Percentiles rank a stretch among this genome's conserved stretches.
Evolutionary conservation across 2,113 vertebrate species (phyloP).

Genomic region (Dipodomys stephensi): DNA sequence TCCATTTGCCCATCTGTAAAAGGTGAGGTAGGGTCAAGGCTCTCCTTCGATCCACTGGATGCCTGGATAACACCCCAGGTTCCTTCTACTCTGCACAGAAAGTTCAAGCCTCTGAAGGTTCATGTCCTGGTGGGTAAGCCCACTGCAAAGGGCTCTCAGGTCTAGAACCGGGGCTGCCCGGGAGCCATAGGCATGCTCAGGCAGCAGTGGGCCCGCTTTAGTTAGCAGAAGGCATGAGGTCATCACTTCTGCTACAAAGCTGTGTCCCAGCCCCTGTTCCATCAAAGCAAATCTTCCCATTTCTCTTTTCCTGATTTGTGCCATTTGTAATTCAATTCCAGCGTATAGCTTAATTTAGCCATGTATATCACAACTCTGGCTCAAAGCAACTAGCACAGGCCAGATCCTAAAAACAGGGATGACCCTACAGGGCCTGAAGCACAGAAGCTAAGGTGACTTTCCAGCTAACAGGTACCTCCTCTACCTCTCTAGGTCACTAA

Average conservation of each 20-base stretch:
- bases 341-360: background rate
- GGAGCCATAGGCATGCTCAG: background rate
- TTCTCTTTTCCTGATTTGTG: background rate
- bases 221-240: background rate
- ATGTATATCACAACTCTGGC: background rate
- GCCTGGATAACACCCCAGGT: background rate
- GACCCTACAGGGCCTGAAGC: fast-evolving
- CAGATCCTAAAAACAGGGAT: background rate
- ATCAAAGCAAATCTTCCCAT: background rate
- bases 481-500: background rate
- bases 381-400: background rate
- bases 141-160: background rate
- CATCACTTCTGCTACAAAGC: background rate
- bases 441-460: background rate
- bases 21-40: background rate
- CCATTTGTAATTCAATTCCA: background rate
- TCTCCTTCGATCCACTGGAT: background rate
- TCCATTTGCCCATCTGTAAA: background rate
- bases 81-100: background rate
- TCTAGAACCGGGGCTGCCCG: background rate
- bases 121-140: background rate
- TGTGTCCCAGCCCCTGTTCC: background rate
- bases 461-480: background rate
- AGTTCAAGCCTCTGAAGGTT: too few relatives aligned
- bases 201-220: too few relatives aligned